These are phyloP conservation scores for Eclectus roratus DNA, from an alignment of 2,113 vertebrate genomes.

Conservation along the genomic window DNA sequence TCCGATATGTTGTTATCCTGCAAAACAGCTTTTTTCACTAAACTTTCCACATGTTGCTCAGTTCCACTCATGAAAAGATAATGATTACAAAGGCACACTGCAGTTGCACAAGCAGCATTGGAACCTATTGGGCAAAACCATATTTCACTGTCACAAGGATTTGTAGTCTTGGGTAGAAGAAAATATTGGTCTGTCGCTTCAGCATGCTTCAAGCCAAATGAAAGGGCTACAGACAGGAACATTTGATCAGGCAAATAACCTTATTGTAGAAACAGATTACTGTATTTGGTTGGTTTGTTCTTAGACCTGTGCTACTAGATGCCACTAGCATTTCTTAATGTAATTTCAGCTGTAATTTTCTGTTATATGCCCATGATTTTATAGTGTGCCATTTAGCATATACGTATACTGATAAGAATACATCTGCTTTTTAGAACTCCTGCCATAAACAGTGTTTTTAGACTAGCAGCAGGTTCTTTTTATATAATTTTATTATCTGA, in stretches of 20 bases:
- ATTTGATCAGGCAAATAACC: neutral
- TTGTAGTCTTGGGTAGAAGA: neutral
- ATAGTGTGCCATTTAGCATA: neutral
- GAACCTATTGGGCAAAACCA: neutral
- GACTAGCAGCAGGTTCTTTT: neutral
- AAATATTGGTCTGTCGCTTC: neutral
- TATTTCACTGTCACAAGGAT: neutral
- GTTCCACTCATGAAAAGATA: neutral
- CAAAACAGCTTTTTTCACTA: neutral
- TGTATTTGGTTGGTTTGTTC: neutral
- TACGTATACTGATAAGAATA: neutral
- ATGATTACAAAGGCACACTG: neutral
- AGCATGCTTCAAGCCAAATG: neutral
- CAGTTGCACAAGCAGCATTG: neutral
- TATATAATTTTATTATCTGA: neutral
- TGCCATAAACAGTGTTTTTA: neutral
- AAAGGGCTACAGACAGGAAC: neutral
- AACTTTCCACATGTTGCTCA: neutral
- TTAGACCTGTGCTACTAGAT: neutral
- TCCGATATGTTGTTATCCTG: neutral
- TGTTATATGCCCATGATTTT: neutral
- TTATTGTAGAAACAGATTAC: neutral
- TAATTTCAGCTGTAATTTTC: neutral
- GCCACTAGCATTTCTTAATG: neutral
- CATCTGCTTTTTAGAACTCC: neutral